Percentiles rank a stretch among this genome's conserved stretches.
Conservation (phyloP, 2,797 vertebrate species). For the Chaetophractus vellerosus region DNA sequence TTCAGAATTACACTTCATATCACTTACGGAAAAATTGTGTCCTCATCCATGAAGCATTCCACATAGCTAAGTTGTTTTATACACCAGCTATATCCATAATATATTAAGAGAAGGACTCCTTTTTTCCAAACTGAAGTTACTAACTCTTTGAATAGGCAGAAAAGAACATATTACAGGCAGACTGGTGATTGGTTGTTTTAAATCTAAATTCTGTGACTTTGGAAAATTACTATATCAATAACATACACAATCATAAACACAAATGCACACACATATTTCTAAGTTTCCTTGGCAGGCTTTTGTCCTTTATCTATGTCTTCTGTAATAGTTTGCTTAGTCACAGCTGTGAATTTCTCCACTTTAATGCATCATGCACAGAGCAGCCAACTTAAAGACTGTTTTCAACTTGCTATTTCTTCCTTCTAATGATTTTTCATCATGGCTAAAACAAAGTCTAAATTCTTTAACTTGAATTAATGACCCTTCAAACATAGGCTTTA, state of each 20-base stretch:
- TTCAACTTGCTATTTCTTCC: not conserved
- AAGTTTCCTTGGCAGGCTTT: not conserved
- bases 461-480: conserved; percentile 63
- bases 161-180: not conserved
- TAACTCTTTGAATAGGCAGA: not conserved
- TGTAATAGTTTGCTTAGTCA: not conserved
- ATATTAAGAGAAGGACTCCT: accelerated
- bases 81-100: not conserved
- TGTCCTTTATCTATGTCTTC: not conserved
- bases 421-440: not conserved
- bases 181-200: not conserved
- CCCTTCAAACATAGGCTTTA: conserved; percentile 32
- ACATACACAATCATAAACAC: not conserved
- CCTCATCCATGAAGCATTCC: not conserved
- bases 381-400: not conserved
- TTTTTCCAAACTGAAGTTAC: not conserved
- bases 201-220: not conserved
- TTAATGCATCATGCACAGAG: not conserved
- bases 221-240: not conserved
- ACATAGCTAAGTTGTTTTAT: not conserved
- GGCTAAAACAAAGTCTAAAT: not conserved
- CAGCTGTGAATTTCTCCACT: not conserved
- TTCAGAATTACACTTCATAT: not conserved
- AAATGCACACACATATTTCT: not conserved
- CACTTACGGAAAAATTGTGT: not conserved